Percentiles rank a stretch among this genome's conserved stretches.
Conservation (phyloP, 1,140 invertebrate genomes). For the Orius insidiosus region DNA sequence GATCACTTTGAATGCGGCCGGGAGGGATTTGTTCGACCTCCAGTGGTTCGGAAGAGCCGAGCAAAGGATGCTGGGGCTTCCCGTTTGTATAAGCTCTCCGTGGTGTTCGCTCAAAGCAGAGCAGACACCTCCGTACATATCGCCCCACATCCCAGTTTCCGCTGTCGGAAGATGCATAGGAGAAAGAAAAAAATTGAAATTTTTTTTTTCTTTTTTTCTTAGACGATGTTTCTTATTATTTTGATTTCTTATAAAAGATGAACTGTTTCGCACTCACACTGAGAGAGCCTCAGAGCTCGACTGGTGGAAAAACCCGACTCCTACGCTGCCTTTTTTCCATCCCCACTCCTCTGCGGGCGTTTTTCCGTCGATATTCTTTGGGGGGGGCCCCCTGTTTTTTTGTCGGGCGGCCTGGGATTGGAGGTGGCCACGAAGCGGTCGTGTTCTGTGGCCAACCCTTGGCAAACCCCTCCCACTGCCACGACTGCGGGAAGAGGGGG, state of each 20-base stretch:
- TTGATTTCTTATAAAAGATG: neutral
- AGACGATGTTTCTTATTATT: neutral
- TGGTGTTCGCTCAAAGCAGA: conserved; percentile 71
- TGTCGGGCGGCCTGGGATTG: conserved; percentile 10
- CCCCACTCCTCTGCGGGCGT: conserved; percentile 18
- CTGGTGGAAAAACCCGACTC: conserved; percentile 8
- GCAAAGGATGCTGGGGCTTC: conserved; percentile 81
- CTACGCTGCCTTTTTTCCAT: conserved; percentile 15
- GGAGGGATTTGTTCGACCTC: conserved; percentile 92
- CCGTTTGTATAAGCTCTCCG: conserved; percentile 75
- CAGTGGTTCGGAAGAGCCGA: conserved; percentile 79
- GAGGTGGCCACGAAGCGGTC: conserved; percentile 20
- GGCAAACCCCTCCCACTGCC: conserved; percentile 17
- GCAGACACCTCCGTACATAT: conserved; percentile 48
- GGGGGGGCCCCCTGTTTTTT: conserved; percentile 8
- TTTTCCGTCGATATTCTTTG: conserved; percentile 20
- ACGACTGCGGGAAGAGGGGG: conserved; percentile 1
- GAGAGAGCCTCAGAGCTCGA: conserved; percentile 9
- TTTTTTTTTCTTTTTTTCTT: neutral
- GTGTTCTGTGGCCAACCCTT: conserved; percentile 23
- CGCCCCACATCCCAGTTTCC: conserved; percentile 36
- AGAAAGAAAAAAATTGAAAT: conserved; percentile 10
- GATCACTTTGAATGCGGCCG: conserved; percentile 82
- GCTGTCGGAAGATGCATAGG: conserved; percentile 31
- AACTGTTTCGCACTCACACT: neutral